A percentile compares a stretch with the other conserved stretches of the same genome.
Evolutionary conservation across 92 coral and sea anemone species (phyloP).

Genomic region (Heteractis magnifica): DNA sequence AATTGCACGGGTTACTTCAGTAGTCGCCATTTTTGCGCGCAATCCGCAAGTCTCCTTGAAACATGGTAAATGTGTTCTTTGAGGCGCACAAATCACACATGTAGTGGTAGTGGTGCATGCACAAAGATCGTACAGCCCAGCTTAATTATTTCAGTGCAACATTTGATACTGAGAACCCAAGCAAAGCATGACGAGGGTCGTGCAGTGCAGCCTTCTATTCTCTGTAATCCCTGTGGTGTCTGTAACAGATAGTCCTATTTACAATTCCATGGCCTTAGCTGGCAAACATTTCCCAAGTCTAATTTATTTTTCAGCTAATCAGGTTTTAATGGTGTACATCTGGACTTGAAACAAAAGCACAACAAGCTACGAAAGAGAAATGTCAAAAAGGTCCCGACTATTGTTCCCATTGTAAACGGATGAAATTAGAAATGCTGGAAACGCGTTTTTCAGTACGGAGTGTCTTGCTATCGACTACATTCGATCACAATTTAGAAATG

Average conservation of each 20-base stretch:
- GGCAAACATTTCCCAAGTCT: not conserved
- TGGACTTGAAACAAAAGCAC: not conserved
- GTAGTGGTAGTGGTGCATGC: not conserved
- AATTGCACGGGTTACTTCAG: not conserved
- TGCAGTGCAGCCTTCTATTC: not conserved
- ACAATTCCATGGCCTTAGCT: not conserved
- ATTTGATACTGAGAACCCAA: not conserved
- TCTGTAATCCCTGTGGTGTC: not conserved
- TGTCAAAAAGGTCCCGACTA: not conserved
- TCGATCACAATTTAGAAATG: too few relatives aligned
- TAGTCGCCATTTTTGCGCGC: not conserved
- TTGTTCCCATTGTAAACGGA: not conserved
- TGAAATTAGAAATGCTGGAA: not conserved
- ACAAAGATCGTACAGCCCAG: not conserved
- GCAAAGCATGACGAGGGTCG: not conserved
- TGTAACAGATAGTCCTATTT: not conserved
- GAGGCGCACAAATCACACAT: not conserved
- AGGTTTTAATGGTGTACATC: not conserved
- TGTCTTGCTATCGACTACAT: too few relatives aligned
- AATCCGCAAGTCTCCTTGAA: not conserved
- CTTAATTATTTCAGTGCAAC: not conserved
- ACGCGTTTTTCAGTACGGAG: too few relatives aligned
- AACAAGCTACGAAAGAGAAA: not conserved
- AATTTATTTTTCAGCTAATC: not conserved
- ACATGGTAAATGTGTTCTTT: not conserved